These are phyloP conservation scores for Bombus sibiricus DNA, from an alignment of 1,140 invertebrate genomes.

Conservation along the genomic window DNA sequence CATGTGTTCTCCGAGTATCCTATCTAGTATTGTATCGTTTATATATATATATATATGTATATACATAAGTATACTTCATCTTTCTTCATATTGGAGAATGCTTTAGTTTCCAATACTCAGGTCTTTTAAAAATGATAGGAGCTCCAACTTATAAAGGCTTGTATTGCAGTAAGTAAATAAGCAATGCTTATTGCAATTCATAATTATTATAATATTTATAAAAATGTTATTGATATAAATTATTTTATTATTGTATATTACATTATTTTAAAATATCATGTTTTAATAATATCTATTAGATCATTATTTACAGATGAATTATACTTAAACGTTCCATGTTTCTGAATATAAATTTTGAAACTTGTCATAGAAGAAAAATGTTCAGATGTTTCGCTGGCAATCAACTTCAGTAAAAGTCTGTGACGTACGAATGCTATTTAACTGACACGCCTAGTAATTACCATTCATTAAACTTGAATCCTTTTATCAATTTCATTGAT, in stretches of 20 bases:
- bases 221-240: neutral
- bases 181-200: too few species aligned
- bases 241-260: neutral
- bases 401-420: neutral
- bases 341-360: neutral
- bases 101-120: neutral
- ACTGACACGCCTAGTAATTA: neutral
- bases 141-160: neutral
- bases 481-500: neutral
- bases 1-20: neutral
- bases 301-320: neutral
- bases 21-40: neutral
- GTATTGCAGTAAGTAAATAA: neutral
- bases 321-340: neutral
- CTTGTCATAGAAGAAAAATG: neutral
- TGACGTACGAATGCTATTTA: slow-evolving; percentile 5
- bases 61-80: neutral
- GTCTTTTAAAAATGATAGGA: neutral
- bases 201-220: neutral
- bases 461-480: neutral
- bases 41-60: too few species aligned
- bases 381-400: neutral
- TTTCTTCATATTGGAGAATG: too few species aligned
- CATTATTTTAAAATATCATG: neutral
- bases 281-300: neutral